Base-by-base conservation (phyloP, 2,888 invertebrate genomes). In the Protodeltote pygarga region DNA sequence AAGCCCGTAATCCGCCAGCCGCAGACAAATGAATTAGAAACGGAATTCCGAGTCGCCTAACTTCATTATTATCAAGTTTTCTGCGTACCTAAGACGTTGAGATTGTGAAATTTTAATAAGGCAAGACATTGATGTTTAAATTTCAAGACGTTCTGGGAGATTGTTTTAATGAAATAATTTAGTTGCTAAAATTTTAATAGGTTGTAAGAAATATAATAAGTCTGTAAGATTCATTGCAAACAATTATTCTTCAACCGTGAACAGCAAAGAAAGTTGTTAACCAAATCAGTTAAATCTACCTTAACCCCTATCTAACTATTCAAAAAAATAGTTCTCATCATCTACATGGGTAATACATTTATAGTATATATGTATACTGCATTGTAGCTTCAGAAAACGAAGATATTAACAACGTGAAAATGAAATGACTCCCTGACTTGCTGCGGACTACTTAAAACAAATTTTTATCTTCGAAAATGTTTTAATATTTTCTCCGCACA, bases 21-120 rank as follows among this genome's bases (percentile, higher is more conserved):
- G 34, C 10, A 49, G 38, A 23, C 42, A 29, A 65, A 68, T 52
- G 49, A 58, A 58, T 62, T 47, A 62, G 45, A 48, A 46, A 67
- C 50, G 31, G 50, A 68, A 54, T 33, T 29, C 47, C 29, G 34
- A 40, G 44, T 55, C 44, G 29, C 25, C 15, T 45, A 47, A 64
- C 34, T 53, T 54, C 32, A 65, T 68, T 57, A 49, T 40, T 37
- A 65, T 57, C 23, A 58, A 49, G n/a, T 40, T 64, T 19, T 29
- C 29, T 28, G 10, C 15, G 27, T 24, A 6, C 19, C 16, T 5
- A 31, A 50, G 42, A 11, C 29, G 47, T 35, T 33, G 23, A 13
- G 32, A 47, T 40, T 47, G 31, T 49, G 25, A 40, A 37, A 33
- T 38, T 19, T 40, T 63, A 40, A 50, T 53, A 25, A 33, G 39